These are phyloP conservation scores for Pocillopora verrucosa DNA, from an alignment of 64 coral and sea anemone genomes.

Conservation along the genomic window DNA sequence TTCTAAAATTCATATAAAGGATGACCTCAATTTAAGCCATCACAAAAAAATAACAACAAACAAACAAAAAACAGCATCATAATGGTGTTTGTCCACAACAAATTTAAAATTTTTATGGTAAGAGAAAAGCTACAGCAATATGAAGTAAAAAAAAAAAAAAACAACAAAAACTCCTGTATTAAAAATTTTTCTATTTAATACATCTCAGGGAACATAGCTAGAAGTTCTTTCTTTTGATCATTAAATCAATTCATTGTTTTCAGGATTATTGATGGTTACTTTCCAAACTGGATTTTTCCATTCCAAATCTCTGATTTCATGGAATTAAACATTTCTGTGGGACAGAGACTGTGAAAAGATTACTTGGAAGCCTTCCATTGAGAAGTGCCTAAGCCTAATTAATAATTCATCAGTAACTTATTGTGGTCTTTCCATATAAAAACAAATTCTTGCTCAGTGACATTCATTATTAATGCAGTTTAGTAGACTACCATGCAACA, in stretches of 20 bases:
- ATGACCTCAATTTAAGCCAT: too few relatives aligned
- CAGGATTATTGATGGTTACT: too few relatives aligned
- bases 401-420: neutral
- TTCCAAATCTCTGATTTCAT: too few relatives aligned
- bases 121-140: too few relatives aligned
- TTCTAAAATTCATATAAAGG: too few relatives aligned
- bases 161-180: neutral
- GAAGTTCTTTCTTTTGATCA: too few relatives aligned
- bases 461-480: constrained; percentile 2
- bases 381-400: neutral
- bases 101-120: too few relatives aligned
- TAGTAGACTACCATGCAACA: neutral
- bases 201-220: neutral
- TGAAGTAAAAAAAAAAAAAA: neutral
- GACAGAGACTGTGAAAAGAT: neutral
- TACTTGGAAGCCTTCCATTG: neutral
- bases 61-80: too few relatives aligned
- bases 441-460: constrained; percentile 16
- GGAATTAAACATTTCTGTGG: neutral
- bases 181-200: neutral
- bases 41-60: too few relatives aligned
- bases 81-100: too few relatives aligned
- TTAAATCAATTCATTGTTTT: too few relatives aligned
- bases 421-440: neutral
- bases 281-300: too few relatives aligned